phyloP scores from a whole-genome alignment of 2,888 invertebrate genomes.

The Drosophila pullipes region DNA sequence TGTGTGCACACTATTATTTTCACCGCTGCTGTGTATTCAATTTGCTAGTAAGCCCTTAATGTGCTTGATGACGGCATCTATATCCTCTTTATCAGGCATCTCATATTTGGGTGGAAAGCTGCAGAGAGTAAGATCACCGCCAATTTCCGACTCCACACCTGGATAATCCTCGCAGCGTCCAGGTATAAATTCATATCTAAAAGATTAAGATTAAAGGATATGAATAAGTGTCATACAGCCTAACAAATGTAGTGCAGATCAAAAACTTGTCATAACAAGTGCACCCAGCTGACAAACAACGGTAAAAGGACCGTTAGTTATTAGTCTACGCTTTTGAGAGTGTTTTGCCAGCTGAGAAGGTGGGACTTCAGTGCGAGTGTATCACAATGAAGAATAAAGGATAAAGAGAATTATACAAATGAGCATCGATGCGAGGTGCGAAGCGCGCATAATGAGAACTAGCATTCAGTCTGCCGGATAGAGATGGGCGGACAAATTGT shows the following conservation, averaged over 20 bases:
- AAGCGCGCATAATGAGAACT: neutral
- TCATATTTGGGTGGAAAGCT: conserved; percentile 61
- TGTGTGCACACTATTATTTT: neutral
- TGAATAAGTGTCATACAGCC: neutral
- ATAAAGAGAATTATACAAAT: neutral
- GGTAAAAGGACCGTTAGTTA: neutral
- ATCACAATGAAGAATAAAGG: neutral
- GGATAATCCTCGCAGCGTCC: conserved; percentile 59
- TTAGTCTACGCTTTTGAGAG: neutral
- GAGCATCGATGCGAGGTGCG: neutral
- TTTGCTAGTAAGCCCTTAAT: conserved; percentile 40
- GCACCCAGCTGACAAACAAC: neutral
- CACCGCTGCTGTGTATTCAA: neutral
- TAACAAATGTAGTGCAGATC: neutral
- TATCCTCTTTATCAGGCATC: conserved; percentile 51
- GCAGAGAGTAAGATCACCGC: conserved; percentile 60
- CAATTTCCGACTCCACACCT: conserved; percentile 49
- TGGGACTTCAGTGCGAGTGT: neutral
- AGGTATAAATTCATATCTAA: conserved; percentile 64
- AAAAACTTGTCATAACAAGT: neutral
- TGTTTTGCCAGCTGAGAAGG: neutral
- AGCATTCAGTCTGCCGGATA: neutral
- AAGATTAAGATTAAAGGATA: neutral
- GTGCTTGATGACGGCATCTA: conserved; percentile 64
- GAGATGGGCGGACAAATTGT: neutral